These are phyloP conservation scores for Masticophis lateralis DNA, from an alignment of 2,797 vertebrate species.

Conservation along the genomic window DNA sequence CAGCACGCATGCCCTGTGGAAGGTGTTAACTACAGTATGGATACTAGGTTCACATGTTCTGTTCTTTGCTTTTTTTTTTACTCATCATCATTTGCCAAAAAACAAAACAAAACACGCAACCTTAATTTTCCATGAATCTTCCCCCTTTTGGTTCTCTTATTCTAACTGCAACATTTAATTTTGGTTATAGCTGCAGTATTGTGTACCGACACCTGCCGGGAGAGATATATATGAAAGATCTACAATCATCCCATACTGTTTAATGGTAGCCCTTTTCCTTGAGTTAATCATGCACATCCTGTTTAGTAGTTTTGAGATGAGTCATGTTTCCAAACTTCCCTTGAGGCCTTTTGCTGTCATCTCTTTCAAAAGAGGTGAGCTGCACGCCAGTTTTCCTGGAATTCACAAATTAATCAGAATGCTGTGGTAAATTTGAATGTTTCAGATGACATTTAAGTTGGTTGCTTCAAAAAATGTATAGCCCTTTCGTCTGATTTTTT, in stretches of 20 bases:
- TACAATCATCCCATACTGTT: not conserved
- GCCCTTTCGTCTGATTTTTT: not conserved
- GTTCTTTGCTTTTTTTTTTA: not conserved
- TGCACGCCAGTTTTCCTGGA: slow-evolving; percentile 25
- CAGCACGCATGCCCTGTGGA: not conserved
- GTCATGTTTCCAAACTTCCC: slow-evolving; percentile 25
- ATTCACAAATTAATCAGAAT: slow-evolving; percentile 25
- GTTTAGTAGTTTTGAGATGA: not conserved
- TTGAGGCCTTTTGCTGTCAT: slow-evolving; percentile 43
- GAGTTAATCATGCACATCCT: not conserved
- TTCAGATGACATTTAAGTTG: slow-evolving; percentile 15
- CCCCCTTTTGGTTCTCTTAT: not conserved
- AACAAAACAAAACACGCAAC: not conserved
- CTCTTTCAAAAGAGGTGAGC: slow-evolving; percentile 8
- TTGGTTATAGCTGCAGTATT: slow-evolving; percentile 6
- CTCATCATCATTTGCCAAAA: not conserved
- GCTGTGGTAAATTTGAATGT: slow-evolving; percentile 11
- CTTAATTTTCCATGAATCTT: not conserved
- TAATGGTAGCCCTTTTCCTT: slow-evolving; percentile 8
- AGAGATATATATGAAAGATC: not conserved
- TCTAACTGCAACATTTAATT: not conserved
- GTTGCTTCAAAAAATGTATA: not conserved
- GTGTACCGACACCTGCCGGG: slow-evolving; percentile 45
- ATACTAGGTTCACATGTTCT: not conserved
- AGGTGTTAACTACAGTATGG: not conserved